A percentile compares a stretch with the other conserved stretches of the same genome.
Evolutionary conservation across 2,888 invertebrate species (phyloP).

Genomic region (Miltochrista miniata): DNA sequence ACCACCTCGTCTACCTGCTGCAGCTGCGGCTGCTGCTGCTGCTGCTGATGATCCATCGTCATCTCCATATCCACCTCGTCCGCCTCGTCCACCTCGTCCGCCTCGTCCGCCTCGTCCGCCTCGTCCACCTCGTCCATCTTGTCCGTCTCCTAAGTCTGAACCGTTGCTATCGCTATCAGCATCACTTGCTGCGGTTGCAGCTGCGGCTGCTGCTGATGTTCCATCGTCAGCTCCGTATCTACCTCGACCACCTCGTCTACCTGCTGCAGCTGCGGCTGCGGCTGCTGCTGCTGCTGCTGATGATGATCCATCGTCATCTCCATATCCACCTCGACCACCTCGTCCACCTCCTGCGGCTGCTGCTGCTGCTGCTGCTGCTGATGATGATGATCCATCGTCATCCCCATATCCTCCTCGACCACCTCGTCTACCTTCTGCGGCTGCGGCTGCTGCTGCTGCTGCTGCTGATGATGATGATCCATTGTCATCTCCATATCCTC

Average conservation of each 20-base stretch:
- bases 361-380: no score
- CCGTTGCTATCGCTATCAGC: not conserved
- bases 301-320: not conserved
- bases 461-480: conserved; percentile 2
- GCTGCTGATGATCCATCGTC: conserved; percentile 3
- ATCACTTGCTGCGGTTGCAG: not conserved
- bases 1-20: not conserved
- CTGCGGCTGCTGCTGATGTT: conserved; percentile 2
- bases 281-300: not conserved
- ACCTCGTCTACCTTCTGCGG: not conserved
- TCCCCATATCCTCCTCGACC: not conserved
- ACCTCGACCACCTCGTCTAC: not conserved
- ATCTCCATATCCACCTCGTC: not conserved
- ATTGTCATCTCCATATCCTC: no score
- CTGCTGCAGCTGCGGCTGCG: not conserved
- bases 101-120: not conserved
- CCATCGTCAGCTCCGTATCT: not conserved
- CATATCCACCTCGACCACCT: not conserved
- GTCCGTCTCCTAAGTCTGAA: no score
- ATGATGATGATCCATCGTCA: not conserved
- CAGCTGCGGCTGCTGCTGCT: not conserved
- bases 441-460: conserved; percentile 6
- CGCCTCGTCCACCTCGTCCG: no score
- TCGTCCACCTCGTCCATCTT: not conserved
- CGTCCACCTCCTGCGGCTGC: not conserved